These are phyloP conservation scores for Tachystola acroxantha DNA, from an alignment of 2,888 invertebrate genomes.

Conservation along the genomic window DNA sequence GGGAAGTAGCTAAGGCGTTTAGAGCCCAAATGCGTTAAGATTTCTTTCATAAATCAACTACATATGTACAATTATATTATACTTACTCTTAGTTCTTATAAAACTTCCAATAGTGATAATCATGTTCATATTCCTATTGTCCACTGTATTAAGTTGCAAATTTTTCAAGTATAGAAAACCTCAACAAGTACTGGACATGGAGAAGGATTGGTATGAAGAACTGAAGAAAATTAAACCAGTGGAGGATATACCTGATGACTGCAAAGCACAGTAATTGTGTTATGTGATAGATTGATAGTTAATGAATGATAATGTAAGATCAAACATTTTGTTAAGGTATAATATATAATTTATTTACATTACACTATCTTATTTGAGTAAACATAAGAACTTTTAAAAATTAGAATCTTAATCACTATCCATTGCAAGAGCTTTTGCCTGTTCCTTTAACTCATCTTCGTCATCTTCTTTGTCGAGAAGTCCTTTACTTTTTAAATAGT, in stretches of 20 bases:
- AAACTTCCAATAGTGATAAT: too few relatives aligned
- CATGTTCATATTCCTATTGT: too few relatives aligned
- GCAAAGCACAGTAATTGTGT: slow-evolving; percentile 38
- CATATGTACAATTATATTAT: too few relatives aligned
- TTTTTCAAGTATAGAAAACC: slow-evolving; percentile 82
- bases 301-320: neutral
- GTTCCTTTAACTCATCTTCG: slow-evolving; percentile 65
- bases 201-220: slow-evolving; percentile 78
- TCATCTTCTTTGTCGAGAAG: slow-evolving; percentile 65
- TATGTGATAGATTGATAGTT: neutral
- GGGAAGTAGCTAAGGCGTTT: too few relatives aligned
- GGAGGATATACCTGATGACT: slow-evolving; percentile 65
- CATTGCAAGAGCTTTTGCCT: slow-evolving; percentile 55
- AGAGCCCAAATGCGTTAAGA: too few relatives aligned
- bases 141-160: too few relatives aligned
- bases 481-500: slow-evolving; percentile 79
- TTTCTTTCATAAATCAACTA: too few relatives aligned
- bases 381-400: neutral
- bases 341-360: neutral
- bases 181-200: slow-evolving; percentile 82
- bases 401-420: slow-evolving; percentile 39
- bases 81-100: too few relatives aligned
- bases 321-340: neutral
- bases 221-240: slow-evolving; percentile 58
- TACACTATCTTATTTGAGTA: neutral